These are phyloP conservation scores for Himalopsyche kuldschensis DNA, from an alignment of 2,888 invertebrate genomes.

Conservation along the genomic window DNA sequence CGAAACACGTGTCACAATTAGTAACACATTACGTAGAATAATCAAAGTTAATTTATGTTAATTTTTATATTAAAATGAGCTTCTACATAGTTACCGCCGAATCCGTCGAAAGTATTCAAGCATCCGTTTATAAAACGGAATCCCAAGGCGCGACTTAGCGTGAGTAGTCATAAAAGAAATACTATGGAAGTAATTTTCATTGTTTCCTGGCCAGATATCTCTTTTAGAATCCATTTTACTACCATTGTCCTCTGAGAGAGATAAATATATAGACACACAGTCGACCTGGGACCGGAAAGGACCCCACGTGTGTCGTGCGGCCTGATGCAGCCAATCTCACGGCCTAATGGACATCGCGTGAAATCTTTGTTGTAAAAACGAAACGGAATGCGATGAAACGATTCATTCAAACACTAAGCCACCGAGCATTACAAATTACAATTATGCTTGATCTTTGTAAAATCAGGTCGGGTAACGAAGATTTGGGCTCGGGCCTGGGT, in stretches of 20 bases:
- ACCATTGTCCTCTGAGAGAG: neutral
- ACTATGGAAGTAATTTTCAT: neutral
- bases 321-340: neutral
- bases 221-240: neutral
- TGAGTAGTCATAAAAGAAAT: no score
- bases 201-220: neutral
- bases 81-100: no score
- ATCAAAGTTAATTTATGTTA: no score
- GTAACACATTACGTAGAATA: no score
- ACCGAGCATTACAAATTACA: neutral
- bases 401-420: neutral
- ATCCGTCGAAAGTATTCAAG: no score
- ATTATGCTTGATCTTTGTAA: no score
- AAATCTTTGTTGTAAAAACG: neutral
- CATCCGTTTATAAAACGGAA: no score
- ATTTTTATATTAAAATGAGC: no score
- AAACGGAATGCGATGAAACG: neutral
- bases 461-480: no score
- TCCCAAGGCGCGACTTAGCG: no score
- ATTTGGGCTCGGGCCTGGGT: no score
- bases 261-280: neutral
- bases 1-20: no score
- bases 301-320: neutral
- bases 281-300: neutral
- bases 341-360: neutral